A percentile compares a stretch with the other conserved stretches of the same genome.
Evolutionary conservation across 2,797 vertebrate genomes (phyloP).

Genomic region (Pogonophryne albipinna): DNA sequence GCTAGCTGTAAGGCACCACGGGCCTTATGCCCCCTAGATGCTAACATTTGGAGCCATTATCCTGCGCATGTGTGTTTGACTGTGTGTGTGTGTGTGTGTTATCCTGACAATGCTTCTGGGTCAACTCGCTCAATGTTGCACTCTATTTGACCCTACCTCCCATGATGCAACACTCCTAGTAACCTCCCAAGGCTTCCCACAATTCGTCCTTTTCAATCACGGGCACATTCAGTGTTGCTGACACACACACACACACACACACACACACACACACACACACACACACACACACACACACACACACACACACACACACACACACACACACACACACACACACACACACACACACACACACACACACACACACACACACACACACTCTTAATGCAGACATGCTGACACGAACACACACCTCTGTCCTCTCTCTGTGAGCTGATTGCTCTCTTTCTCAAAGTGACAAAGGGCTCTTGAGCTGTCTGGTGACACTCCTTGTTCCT

Average conservation of each 20-base stretch:
- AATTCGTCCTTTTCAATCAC: constrained; percentile 54
- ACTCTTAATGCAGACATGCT: constrained; percentile 46
- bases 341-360: constrained; percentile 3
- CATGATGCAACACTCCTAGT: constrained; percentile 65
- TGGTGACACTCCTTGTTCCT: constrained; percentile 64
- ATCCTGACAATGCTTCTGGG: constrained; percentile 65
- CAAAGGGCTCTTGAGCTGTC: constrained; percentile 62
- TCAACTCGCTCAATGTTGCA: constrained; percentile 63
- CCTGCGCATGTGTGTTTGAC: constrained; percentile 15
- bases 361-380: constrained; percentile 17
- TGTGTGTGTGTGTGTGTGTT: constrained; percentile 35
- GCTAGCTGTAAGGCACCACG: constrained; percentile 36
- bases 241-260: too few species aligned
- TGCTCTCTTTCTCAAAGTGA: constrained; percentile 63
- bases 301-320: constrained; percentile 47
- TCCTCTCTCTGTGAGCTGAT: constrained; percentile 46
- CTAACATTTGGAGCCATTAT: constrained; percentile 61
- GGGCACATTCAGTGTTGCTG: constrained; percentile 43
- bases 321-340: constrained; percentile 41
- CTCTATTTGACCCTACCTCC: constrained; percentile 76
- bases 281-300: constrained; percentile 52
- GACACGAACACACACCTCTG: constrained; percentile 55
- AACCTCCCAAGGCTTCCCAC: constrained; percentile 63
- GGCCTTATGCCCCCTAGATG: constrained; percentile 56
- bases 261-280: constrained; percentile 33